A percentile compares a stretch with the other conserved stretches of the same genome.
phyloP scores from a whole-genome alignment of 2,888 invertebrate genomes.

The Rhingia campestris region DNA sequence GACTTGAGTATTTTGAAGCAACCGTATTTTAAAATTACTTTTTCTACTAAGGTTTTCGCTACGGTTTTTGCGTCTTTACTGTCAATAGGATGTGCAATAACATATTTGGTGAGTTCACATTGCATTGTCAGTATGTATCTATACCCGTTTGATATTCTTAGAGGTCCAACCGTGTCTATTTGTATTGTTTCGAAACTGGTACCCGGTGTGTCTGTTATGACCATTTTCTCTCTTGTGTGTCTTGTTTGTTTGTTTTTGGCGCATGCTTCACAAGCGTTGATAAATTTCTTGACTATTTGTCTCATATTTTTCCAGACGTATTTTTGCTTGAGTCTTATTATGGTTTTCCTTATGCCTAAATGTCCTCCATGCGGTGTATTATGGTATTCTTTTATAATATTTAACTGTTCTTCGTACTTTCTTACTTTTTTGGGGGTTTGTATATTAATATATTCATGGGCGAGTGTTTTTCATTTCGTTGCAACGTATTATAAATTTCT shows the following conservation, averaged over 20 bases:
- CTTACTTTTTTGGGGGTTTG: constrained; percentile 8
- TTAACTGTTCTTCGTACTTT: not conserved
- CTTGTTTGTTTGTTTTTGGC: constrained; percentile 44
- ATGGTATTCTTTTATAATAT: constrained; percentile 1
- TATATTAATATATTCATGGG: constrained; percentile 15
- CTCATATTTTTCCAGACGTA: not conserved
- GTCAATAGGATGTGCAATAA: constrained; percentile 45
- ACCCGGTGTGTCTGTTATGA: constrained; percentile 55
- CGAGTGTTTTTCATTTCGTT: constrained; percentile 26
- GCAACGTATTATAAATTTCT: constrained; percentile 29
- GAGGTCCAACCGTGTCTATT: constrained; percentile 45
- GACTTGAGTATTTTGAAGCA: constrained; percentile 42
- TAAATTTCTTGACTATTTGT: not conserved
- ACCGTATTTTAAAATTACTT: constrained; percentile 27
- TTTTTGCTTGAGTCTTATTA: constrained; percentile 8
- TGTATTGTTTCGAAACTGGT: constrained; percentile 42
- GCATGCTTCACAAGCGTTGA: constrained; percentile 1
- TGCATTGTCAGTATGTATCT: constrained; percentile 44
- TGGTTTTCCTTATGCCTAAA: constrained; percentile 6
- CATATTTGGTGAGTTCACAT: constrained; percentile 46
- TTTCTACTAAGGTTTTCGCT: constrained; percentile 29
- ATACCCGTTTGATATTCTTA: constrained; percentile 31
- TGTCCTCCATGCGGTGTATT: constrained; percentile 19
- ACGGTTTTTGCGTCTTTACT: constrained; percentile 44
- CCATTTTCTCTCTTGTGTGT: constrained; percentile 39